A percentile compares a stretch with the other conserved stretches of the same genome.
These are phyloP conservation scores for Drosophila recens DNA, from an alignment of 2,888 invertebrate genomes.

Conservation along the genomic window DNA sequence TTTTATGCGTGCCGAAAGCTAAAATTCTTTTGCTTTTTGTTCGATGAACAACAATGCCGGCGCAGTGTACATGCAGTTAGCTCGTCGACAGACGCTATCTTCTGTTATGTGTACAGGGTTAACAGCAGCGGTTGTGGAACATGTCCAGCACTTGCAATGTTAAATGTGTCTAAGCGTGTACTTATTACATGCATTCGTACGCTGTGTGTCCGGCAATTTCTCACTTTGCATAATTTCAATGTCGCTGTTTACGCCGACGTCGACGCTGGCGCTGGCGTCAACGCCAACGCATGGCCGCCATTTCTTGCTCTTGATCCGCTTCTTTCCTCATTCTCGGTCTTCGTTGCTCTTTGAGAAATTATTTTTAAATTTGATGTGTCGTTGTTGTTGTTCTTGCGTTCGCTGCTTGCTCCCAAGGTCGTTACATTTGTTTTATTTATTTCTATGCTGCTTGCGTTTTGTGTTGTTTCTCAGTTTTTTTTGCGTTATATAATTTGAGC, in stretches of 20 bases:
- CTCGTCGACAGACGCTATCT: constrained; percentile 18
- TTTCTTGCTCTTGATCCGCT: constrained; percentile 61
- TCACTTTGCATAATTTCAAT: constrained; percentile 74
- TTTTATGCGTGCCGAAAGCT: constrained; percentile 49
- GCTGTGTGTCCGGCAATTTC: constrained; percentile 50
- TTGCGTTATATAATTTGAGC: constrained; percentile 73
- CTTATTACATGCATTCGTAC: constrained; percentile 20
- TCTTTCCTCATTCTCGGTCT: constrained; percentile 53
- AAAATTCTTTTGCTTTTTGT: constrained; percentile 36
- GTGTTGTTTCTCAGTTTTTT: constrained; percentile 31
- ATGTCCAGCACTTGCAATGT: constrained; percentile 8
- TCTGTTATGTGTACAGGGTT: constrained; percentile 14
- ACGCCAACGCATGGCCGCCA: constrained; percentile 67
- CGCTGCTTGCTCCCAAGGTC: constrained; percentile 66
- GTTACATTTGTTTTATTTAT: constrained; percentile 76
- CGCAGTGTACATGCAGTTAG: constrained; percentile 20
- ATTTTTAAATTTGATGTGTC: constrained; percentile 73
- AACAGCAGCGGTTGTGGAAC: constrained; percentile 7
- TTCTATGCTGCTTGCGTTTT: constrained; percentile 46
- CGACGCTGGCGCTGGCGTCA: constrained; percentile 28
- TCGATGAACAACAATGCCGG: constrained; percentile 18
- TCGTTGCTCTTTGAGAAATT: constrained; percentile 70
- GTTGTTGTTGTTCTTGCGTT: constrained; percentile 43
- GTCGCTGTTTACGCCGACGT: constrained; percentile 37
- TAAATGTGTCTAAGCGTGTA: constrained; percentile 33